Base-by-base conservation (phyloP, 1,140 invertebrate species). In the Paralvinella palmiformis region DNA sequence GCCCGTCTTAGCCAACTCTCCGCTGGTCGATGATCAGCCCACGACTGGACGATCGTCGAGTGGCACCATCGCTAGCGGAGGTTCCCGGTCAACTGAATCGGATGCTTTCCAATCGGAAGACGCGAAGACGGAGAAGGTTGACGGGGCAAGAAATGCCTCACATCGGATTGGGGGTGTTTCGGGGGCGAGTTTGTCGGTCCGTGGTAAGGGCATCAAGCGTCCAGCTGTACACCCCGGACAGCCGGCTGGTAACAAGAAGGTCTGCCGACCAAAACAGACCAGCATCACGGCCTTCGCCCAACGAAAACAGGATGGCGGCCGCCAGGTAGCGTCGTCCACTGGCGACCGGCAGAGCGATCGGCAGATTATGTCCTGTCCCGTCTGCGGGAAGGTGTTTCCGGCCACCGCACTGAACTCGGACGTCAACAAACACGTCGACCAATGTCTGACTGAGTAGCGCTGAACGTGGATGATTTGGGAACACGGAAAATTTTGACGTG, bases 401-500 rank as follows among this genome's bases (percentile, higher is more conserved):
- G 32, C 41, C 22, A 61, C 61, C 6, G 60, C 63, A 31, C 69
- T 64, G 33, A 76, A 76, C 63, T 53, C 65, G n/a, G 71, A 75
- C 5, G 64, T 77, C 24, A 77, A 77, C 66, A 27, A 55, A 15
- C 75, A 77, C 63, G 69, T 77, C 56, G 75, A 77, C 53, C 73
- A 73, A 62, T 76, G 75, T 62, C 64, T 77, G 24, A 76, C 76
- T 55, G 71, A 74, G 52, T 75, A 55, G 71, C 13, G 58, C 37
- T 44, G n/a, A n/a, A n/a, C n/a, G n/a, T n/a, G n/a, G n/a, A n/a
- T n/a, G n/a, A n/a, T n/a, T n/a, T n/a, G n/a, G n/a, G n/a, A n/a
- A n/a, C n/a, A n/a, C n/a, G n/a, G n/a, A n/a, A n/a, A n/a, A n/a
- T n/a, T n/a, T n/a, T n/a, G n/a, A n/a, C n/a, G n/a, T n/a, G n/a